phyloP scores from a whole-genome alignment of 2,113 vertebrate genomes.

The Tychaedon coryphoeus region DNA sequence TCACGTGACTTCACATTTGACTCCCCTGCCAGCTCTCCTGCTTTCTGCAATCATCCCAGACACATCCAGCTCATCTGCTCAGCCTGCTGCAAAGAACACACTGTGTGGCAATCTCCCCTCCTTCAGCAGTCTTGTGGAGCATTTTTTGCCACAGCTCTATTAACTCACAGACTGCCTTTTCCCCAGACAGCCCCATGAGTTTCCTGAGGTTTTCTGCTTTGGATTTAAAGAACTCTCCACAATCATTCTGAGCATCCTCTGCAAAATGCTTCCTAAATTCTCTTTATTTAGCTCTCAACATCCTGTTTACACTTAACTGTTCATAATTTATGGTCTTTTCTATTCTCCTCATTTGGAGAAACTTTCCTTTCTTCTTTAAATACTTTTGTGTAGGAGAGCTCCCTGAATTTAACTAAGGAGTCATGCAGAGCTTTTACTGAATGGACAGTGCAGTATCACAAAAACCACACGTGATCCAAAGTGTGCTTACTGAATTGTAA shows the following conservation, averaged over 20 bases:
- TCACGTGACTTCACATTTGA: neutral
- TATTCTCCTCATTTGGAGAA: neutral
- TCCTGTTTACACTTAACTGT: neutral
- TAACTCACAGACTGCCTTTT: neutral
- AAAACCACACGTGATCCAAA: rapidly evolving
- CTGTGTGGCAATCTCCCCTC: neutral
- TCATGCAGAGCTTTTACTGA: neutral
- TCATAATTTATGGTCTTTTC: neutral
- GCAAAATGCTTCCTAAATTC: neutral
- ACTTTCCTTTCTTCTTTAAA: neutral
- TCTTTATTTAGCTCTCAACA: neutral
- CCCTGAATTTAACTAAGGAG: neutral
- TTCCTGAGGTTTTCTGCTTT: neutral
- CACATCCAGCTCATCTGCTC: neutral
- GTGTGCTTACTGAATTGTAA: neutral
- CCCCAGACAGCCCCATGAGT: neutral
- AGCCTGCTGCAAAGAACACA: neutral
- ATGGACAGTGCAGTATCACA: neutral
- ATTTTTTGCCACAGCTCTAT: neutral
- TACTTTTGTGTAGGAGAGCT: neutral
- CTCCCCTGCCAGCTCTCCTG: neutral
- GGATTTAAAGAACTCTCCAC: neutral
- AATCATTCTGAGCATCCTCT: neutral
- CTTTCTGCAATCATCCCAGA: neutral
- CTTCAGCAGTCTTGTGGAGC: neutral